These are phyloP conservation scores for Illadopsis cleaveri DNA, from an alignment of 2,113 vertebrate genomes.

Conservation along the genomic window DNA sequence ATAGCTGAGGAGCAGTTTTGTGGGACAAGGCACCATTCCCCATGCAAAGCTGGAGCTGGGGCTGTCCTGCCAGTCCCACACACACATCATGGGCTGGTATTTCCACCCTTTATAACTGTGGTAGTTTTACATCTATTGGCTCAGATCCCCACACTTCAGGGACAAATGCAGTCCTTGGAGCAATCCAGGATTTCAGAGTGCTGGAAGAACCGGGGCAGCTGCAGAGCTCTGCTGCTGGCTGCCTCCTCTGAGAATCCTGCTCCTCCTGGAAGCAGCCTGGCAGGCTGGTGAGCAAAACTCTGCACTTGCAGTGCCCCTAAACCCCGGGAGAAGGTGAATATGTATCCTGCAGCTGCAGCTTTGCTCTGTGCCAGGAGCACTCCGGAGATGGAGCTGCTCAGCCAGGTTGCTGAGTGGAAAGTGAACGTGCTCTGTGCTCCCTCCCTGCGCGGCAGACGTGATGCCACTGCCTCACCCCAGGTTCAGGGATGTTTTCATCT, in stretches of 20 bases:
- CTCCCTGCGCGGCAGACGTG: accelerated
- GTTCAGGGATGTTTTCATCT: not conserved
- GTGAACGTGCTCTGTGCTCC: accelerated
- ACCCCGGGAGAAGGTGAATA: not conserved
- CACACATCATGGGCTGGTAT: accelerated
- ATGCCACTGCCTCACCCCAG: not conserved
- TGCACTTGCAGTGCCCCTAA: not conserved
- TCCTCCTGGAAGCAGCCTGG: not conserved
- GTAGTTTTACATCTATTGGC: not conserved
- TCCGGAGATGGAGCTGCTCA: not conserved
- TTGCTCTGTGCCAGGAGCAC: not conserved
- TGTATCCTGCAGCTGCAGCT: not conserved
- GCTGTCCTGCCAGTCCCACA: not conserved
- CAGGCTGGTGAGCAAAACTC: not conserved
- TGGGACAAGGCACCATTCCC: not conserved
- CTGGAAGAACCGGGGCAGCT: not conserved
- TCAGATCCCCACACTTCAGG: not conserved
- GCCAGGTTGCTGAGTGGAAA: accelerated
- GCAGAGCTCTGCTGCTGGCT: not conserved
- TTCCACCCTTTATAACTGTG: not conserved
- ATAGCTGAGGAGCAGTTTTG: not conserved
- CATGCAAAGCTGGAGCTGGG: not conserved
- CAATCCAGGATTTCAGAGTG: accelerated
- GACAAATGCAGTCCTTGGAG: not conserved
- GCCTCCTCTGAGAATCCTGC: not conserved